These are phyloP conservation scores for Idaea aversata DNA, from an alignment of 2,888 invertebrate species.

Conservation along the genomic window DNA sequence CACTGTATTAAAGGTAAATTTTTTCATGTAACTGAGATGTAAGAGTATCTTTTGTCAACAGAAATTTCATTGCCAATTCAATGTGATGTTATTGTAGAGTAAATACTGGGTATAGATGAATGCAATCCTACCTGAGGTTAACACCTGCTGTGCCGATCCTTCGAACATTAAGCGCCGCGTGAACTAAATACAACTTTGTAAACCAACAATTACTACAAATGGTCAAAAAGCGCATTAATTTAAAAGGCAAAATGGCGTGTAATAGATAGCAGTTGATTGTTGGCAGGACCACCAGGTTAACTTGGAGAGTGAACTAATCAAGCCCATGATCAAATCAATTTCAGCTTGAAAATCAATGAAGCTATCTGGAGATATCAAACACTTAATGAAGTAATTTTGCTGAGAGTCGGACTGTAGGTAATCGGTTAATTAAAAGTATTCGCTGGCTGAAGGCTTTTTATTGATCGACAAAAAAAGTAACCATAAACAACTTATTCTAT, in stretches of 20 bases:
- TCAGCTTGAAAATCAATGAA: neutral
- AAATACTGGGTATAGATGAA: conserved; percentile 60
- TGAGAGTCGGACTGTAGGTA: neutral
- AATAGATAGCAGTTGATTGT: neutral
- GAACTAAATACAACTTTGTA: conserved; percentile 44
- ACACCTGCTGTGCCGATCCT: conserved; percentile 57
- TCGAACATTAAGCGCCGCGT: conserved; percentile 66
- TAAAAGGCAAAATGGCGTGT: conserved; percentile 22
- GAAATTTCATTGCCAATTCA: conserved; percentile 34
- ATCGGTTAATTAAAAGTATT: neutral
- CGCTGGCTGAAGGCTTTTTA: neutral
- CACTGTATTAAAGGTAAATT: neutral
- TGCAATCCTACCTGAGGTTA: conserved; percentile 64
- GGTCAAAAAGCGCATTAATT: conserved; percentile 30
- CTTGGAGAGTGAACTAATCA: neutral
- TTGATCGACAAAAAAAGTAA: too few species aligned
- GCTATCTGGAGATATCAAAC: neutral
- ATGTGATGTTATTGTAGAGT: conserved; percentile 43
- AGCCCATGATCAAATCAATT: neutral
- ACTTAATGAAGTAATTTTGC: neutral
- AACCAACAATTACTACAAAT: conserved; percentile 2
- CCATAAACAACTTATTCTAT: too few species aligned
- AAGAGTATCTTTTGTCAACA: neutral
- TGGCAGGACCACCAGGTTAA: neutral
- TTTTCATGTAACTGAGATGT: neutral